Evolutionary conservation across 2,888 invertebrate species (phyloP).

Genomic region (Coremacera marginata): DNA sequence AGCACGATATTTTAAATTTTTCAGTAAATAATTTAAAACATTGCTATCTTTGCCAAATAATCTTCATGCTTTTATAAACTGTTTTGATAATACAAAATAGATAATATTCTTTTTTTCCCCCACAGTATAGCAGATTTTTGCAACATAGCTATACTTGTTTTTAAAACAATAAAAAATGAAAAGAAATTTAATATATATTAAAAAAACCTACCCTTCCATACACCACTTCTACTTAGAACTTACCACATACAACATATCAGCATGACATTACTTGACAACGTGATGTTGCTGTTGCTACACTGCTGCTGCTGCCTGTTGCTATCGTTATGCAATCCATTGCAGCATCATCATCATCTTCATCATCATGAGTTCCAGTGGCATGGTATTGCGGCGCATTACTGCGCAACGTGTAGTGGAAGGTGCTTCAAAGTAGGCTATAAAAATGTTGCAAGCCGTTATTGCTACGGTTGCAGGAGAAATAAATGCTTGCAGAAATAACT

Average conservation of each 20-base stretch:
- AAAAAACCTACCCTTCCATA: neutral
- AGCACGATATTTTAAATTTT: too few species aligned
- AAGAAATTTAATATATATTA: neutral
- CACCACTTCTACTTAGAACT: neutral
- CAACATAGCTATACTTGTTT: too few species aligned
- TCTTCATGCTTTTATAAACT: too few species aligned
- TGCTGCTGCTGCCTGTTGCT: constrained; percentile 36
- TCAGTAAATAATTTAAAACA: too few species aligned
- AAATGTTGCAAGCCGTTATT: neutral
- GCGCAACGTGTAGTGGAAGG: constrained; percentile 16
- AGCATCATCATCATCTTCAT: neutral
- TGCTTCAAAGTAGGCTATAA: constrained; percentile 10
- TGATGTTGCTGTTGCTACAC: constrained; percentile 11
- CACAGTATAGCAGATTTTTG: too few species aligned
- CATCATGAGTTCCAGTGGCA: neutral
- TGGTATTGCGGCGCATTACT: neutral
- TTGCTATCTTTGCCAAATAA: too few species aligned
- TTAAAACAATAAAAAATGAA: neutral
- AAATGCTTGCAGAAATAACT: neutral
- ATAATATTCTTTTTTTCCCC: too few species aligned
- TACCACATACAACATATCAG: neutral
- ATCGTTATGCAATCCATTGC: constrained; percentile 35
- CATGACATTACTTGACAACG: constrained; percentile 3
- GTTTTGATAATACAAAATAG: too few species aligned
- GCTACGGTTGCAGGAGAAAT: constrained; percentile 26